phyloP scores from a whole-genome alignment of 2,113 vertebrate genomes.

The Sinocyclocheilus grahami region DNA sequence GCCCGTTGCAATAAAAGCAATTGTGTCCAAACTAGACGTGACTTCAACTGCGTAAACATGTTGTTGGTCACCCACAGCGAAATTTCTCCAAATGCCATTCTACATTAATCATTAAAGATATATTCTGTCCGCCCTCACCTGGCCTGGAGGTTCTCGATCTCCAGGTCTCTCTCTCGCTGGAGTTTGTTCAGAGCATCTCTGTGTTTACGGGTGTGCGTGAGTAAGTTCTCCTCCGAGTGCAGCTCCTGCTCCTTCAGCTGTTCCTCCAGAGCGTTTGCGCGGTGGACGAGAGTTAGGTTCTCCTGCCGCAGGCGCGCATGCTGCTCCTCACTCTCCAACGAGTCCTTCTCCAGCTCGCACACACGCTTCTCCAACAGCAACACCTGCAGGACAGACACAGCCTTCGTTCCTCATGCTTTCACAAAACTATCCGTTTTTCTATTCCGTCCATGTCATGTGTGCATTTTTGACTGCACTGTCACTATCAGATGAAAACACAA shows the following conservation, averaged over 20 bases:
- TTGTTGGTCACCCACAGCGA: background rate
- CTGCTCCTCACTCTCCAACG: constrained; percentile 84
- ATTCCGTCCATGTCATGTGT: background rate
- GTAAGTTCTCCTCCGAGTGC: constrained; percentile 79
- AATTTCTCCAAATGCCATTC: background rate
- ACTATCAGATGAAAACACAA: no score
- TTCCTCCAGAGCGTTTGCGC: constrained; percentile 93
- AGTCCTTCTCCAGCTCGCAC: constrained; percentile 94
- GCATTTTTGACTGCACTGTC: no score
- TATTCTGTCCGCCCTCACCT: constrained; percentile 67
- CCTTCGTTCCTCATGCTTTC: background rate
- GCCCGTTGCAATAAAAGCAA: background rate
- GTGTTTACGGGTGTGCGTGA: constrained; percentile 86
- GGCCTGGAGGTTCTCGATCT: constrained; percentile 91
- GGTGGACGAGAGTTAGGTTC: constrained; percentile 94
- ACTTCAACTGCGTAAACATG: background rate
- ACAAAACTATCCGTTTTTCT: background rate
- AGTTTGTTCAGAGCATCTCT: constrained; percentile 87
- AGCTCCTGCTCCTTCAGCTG: constrained; percentile 97
- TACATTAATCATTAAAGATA: background rate
- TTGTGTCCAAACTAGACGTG: background rate
- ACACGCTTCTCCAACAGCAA: constrained; percentile 91
- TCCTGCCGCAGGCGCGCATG: constrained; percentile 90
- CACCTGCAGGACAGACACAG: constrained; percentile 74
- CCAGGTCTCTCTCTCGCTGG: constrained; percentile 89